phyloP scores from a whole-genome alignment of 2,113 vertebrate species.

The Pogona vitticeps region DNA sequence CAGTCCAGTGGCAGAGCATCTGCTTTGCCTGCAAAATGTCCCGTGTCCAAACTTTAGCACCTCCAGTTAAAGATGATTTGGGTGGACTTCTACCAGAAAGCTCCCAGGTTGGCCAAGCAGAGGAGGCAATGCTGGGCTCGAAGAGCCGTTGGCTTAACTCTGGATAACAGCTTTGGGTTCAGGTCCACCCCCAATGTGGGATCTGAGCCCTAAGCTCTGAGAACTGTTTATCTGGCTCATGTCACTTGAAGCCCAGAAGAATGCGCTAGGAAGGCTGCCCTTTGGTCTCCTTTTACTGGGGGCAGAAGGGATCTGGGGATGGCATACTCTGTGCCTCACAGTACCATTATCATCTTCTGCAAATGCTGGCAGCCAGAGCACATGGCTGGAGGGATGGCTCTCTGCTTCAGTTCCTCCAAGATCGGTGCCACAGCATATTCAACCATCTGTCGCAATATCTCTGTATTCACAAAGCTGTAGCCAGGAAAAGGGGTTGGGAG shows the following conservation, averaged over 20 bases:
- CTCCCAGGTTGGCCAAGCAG: neutral
- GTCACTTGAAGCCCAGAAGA: neutral
- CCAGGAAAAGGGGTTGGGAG: neutral
- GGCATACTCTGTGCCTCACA: constrained; percentile 2
- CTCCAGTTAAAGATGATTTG: neutral
- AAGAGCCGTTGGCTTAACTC: neutral
- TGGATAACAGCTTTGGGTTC: neutral
- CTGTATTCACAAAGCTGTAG: constrained; percentile 47
- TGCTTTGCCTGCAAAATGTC: neutral
- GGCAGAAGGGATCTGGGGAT: constrained; percentile 10
- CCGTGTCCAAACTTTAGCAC: neutral
- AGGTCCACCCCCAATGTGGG: neutral
- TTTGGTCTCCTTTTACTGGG: constrained; percentile 9
- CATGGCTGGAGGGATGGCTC: constrained; percentile 37
- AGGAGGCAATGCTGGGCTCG: too few relatives aligned
- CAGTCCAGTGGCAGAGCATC: neutral
- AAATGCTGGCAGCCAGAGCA: constrained; percentile 70
- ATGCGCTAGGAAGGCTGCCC: constrained; percentile 14
- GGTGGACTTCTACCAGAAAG: neutral
- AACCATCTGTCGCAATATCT: constrained; percentile 66
- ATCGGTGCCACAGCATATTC: constrained; percentile 56
- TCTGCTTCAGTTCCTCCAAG: constrained; percentile 67
- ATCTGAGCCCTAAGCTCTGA: neutral
- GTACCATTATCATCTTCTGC: constrained; percentile 73
- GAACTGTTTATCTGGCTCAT: neutral